These are phyloP conservation scores for Subanguina moxae DNA, from an alignment of 1,140 invertebrate genomes.

Conservation along the genomic window DNA sequence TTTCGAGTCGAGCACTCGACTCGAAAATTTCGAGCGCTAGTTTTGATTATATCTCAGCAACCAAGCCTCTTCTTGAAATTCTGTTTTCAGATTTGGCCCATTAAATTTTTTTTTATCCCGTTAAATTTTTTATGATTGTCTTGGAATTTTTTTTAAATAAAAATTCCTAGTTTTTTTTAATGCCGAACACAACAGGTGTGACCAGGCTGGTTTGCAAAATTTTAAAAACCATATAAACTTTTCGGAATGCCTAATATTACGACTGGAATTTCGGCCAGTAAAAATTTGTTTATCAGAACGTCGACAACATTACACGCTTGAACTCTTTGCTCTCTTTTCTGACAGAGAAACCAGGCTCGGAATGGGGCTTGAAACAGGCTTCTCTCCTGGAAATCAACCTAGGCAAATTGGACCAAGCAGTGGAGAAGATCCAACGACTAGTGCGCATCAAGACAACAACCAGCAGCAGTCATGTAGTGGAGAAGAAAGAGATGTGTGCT, in stretches of 20 bases:
- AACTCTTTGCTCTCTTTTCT: conserved; percentile 7
- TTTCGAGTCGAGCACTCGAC: too few relatives aligned
- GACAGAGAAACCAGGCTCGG: conserved; percentile 19
- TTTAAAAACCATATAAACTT: background rate
- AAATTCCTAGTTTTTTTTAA: background rate
- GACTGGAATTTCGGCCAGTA: background rate
- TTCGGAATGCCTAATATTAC: background rate
- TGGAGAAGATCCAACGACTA: conserved; percentile 38
- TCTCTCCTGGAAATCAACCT: conserved; percentile 31
- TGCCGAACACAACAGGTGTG: too few relatives aligned
- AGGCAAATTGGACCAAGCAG: conserved; percentile 30
- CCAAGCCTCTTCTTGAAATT: too few relatives aligned
- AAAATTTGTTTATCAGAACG: conserved; percentile 13
- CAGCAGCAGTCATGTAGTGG: background rate
- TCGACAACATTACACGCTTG: conserved; percentile 12
- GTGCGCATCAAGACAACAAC: conserved; percentile 28
- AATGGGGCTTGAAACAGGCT: conserved; percentile 36
- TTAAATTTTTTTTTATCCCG: too few relatives aligned
- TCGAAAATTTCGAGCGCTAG: too few relatives aligned
- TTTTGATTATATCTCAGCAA: too few relatives aligned
- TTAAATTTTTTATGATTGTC: too few relatives aligned
- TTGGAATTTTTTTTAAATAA: too few relatives aligned
- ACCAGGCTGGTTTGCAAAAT: too few relatives aligned
- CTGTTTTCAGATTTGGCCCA: too few relatives aligned
- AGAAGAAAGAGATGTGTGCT: conserved; percentile 16